phyloP scores from a whole-genome alignment of 1,140 invertebrate species.

The Ruditapes philippinarum region DNA sequence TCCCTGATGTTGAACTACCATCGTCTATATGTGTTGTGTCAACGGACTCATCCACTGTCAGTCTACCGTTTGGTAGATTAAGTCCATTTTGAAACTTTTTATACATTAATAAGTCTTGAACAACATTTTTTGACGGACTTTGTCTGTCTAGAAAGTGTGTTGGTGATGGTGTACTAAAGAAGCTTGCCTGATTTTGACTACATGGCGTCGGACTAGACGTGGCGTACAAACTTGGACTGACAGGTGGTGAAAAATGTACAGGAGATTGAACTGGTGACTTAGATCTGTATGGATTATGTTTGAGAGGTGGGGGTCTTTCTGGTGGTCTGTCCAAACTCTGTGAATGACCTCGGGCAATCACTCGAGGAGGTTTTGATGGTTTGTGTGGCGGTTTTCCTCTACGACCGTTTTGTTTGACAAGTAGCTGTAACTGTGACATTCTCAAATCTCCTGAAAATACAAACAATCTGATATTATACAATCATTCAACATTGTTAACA shows the following conservation, averaged over 20 bases:
- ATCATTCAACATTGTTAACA: no score
- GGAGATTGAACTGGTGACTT: constrained; percentile 39
- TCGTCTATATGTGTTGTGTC: constrained; percentile 59
- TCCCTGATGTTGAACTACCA: constrained; percentile 44
- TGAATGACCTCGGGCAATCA: constrained; percentile 44
- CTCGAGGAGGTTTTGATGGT: constrained; percentile 42
- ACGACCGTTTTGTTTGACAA: constrained; percentile 49
- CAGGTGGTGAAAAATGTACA: constrained; percentile 34
- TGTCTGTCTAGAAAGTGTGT: constrained; percentile 34
- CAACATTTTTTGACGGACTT: constrained; percentile 57
- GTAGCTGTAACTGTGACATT: constrained; percentile 31
- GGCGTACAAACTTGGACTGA: constrained; percentile 35
- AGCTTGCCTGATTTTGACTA: constrained; percentile 46
- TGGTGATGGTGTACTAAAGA: constrained; percentile 15
- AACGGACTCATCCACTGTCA: constrained; percentile 47
- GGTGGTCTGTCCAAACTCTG: constrained; percentile 5
- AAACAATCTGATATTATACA: not conserved
- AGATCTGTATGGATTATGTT: constrained; percentile 55
- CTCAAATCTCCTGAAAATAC: constrained; percentile 54
- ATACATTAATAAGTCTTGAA: constrained; percentile 66
- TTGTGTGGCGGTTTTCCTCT: constrained; percentile 44
- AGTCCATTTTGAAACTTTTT: constrained; percentile 66
- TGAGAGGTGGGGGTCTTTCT: constrained; percentile 55
- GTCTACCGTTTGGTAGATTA: not conserved
- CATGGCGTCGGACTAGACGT: constrained; percentile 61